Evolutionary conservation across 2,113 vertebrate species (phyloP).

Genomic region (Sapajus apella): DNA sequence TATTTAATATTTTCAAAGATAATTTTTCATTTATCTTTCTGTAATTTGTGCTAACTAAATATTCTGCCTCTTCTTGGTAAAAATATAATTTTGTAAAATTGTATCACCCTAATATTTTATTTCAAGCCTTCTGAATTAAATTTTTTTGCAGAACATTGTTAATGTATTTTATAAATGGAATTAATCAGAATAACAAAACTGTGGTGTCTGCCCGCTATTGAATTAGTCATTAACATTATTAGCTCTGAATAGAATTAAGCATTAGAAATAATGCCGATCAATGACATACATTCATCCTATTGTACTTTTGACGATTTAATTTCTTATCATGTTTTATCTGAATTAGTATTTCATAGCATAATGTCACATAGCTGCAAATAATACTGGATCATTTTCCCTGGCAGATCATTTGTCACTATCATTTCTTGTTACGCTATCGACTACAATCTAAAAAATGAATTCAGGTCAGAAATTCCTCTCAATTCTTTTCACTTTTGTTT

Average conservation of each 20-base stretch:
- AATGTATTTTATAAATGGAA: conserved; percentile 74
- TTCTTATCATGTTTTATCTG: conserved; percentile 64
- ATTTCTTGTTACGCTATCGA: conserved; percentile 68
- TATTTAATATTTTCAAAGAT: conserved; percentile 67
- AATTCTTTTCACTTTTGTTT: conserved; percentile 71
- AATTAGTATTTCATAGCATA: conserved; percentile 63
- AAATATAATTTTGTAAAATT: conserved; percentile 60
- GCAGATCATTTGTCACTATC: conserved; percentile 54
- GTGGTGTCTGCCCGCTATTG: conserved; percentile 66
- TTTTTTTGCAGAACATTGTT: conserved; percentile 73
- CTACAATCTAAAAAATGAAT: conserved; percentile 71
- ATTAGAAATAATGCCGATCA: conserved; percentile 73
- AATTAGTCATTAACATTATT: conserved; percentile 81
- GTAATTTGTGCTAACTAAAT: conserved; percentile 60
- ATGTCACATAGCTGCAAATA: conserved; percentile 51
- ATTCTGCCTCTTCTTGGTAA: conserved; percentile 22
- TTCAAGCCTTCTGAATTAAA: conserved; percentile 65
- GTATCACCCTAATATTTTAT: conserved; percentile 67
- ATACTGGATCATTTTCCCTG: conserved; percentile 56
- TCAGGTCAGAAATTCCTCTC: conserved; percentile 61
- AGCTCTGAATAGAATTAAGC: conserved; percentile 70
- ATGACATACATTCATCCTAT: conserved; percentile 59
- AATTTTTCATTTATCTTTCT: conserved; percentile 49
- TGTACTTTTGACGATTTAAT: conserved; percentile 73
- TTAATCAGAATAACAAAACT: conserved; percentile 79